phyloP scores from a whole-genome alignment of 2,888 invertebrate genomes.

The Prostheceraeus crozeri region DNA sequence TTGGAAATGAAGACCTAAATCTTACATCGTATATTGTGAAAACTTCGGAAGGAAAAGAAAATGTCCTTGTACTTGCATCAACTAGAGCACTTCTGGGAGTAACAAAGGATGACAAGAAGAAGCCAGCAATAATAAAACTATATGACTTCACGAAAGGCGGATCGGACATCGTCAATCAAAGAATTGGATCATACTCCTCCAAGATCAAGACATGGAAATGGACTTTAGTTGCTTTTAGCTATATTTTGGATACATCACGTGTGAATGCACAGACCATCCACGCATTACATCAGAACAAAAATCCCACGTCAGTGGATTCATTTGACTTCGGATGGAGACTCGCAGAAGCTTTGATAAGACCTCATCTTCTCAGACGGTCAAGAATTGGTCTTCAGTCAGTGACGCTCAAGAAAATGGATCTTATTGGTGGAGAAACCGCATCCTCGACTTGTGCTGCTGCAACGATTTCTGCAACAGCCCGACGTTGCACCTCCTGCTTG shows the following conservation, averaged over 20 bases:
- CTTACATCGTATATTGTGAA: constrained; percentile 18
- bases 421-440: background rate
- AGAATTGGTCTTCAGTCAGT: background rate
- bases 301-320: constrained; percentile 2
- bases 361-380: background rate
- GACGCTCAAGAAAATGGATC: background rate
- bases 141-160: constrained; percentile 21
- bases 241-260: constrained; percentile 3
- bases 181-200: background rate
- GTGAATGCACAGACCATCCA: constrained; percentile 20
- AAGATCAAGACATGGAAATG: constrained; percentile 15
- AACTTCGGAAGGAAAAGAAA: constrained; percentile 15
- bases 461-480: background rate
- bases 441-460: background rate
- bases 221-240: constrained; percentile 15
- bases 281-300: background rate
- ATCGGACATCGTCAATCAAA: constrained; percentile 1
- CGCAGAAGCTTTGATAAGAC: constrained; percentile 4
- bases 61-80: constrained; percentile 1
- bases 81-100: constrained; percentile 4
- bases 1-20: background rate
- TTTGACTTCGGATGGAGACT: constrained; percentile 11
- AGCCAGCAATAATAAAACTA: background rate
- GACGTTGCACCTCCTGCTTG: background rate
- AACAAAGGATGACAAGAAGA: constrained; percentile 16